These are phyloP conservation scores for Oceanites oceanicus DNA, from an alignment of 2,113 vertebrate species.

Conservation along the genomic window DNA sequence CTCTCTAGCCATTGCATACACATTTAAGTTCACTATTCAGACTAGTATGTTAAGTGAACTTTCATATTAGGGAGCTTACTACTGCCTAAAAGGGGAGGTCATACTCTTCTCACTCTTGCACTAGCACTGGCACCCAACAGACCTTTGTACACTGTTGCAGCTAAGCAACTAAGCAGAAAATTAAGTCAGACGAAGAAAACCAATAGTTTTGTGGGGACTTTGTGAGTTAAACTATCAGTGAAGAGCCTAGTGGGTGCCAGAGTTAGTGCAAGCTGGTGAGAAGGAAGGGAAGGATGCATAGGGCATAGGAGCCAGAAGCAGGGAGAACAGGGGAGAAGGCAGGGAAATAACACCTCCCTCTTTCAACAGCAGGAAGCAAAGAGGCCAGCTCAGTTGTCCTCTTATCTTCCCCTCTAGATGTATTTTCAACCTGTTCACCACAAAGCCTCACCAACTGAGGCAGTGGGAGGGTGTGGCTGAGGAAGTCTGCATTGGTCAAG, in stretches of 20 bases:
- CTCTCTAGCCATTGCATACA: neutral
- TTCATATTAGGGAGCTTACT: neutral
- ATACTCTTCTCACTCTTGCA: neutral
- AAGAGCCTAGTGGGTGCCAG: neutral
- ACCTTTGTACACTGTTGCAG: neutral
- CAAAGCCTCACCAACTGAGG: neutral
- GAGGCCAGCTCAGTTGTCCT: neutral
- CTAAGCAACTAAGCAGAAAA: neutral
- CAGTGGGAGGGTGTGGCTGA: neutral
- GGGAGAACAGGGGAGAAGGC: neutral
- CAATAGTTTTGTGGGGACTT: neutral
- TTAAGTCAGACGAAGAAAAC: neutral
- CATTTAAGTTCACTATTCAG: neutral
- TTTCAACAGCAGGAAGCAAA: neutral
- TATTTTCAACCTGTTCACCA: neutral
- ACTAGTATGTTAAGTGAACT: neutral
- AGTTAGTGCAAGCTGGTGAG: neutral
- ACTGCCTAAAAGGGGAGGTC: neutral
- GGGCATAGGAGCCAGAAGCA: neutral
- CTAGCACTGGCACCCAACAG: neutral
- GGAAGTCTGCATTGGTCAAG: neutral
- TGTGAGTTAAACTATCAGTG: neutral
- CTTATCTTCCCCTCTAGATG: neutral
- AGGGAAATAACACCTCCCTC: neutral
- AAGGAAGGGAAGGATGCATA: neutral